Percentiles rank a stretch among this genome's conserved stretches.
These are phyloP conservation scores for Isichthys henryi DNA, from an alignment of 2,113 vertebrate species.

Conservation along the genomic window DNA sequence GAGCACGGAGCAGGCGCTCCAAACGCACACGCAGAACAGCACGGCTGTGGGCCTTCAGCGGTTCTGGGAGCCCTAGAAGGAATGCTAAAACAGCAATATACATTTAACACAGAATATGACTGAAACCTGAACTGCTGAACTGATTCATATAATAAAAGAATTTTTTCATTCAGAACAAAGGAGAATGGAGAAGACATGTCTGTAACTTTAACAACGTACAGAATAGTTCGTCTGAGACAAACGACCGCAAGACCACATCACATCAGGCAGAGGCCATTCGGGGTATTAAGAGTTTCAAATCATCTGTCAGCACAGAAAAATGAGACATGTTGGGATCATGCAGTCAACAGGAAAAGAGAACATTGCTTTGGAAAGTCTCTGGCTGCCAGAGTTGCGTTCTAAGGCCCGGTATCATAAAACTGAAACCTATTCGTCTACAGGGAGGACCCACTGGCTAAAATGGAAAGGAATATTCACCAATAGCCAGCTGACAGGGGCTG, in stretches of 20 bases:
- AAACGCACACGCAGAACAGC: background rate
- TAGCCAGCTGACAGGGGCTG: background rate
- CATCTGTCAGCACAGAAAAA: conserved; percentile 4
- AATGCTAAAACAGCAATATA: background rate
- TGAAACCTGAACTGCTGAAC: background rate
- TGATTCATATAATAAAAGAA: background rate
- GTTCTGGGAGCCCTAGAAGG: background rate
- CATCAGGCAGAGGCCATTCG: background rate
- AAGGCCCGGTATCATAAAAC: background rate
- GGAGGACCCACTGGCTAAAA: background rate
- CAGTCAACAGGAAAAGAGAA: background rate
- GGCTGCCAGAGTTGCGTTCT: background rate
- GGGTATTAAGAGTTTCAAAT: background rate
- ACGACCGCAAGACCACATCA: background rate
- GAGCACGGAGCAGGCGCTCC: background rate
- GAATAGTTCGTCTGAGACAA: background rate
- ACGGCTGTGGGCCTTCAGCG: background rate
- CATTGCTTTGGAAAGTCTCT: background rate
- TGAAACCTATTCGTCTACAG: background rate
- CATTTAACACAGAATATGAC: background rate
- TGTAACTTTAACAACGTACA: background rate
- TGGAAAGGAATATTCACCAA: background rate
- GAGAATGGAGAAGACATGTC: background rate
- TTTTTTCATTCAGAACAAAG: background rate
- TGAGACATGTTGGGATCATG: background rate